A percentile compares a stretch with the other conserved stretches of the same genome.
Evolutionary conservation across 2,113 vertebrate species (phyloP).

Genomic region (Scophthalmus maximus): DNA sequence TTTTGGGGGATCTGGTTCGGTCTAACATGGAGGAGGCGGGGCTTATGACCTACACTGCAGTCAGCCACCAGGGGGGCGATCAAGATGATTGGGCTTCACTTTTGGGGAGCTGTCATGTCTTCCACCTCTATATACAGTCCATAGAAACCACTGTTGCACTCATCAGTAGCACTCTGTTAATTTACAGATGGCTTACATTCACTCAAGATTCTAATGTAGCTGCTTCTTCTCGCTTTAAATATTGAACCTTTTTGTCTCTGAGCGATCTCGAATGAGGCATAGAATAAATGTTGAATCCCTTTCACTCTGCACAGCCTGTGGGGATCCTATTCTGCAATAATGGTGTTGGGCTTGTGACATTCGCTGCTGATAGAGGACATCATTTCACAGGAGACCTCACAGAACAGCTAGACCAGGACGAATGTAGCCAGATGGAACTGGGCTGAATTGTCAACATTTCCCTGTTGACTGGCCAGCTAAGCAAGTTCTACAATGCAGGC

Average conservation of each 20-base stretch:
- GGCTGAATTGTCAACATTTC: slow-evolving; percentile 81
- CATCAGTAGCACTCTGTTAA: background rate
- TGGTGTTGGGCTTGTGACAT: slow-evolving; percentile 79
- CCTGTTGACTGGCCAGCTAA: slow-evolving; percentile 76
- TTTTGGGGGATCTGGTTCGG: no score
- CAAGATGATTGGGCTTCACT: no score
- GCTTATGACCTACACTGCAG: no score
- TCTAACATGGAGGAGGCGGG: no score
- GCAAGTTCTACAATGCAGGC: slow-evolving; percentile 75
- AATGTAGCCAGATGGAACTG: slow-evolving; percentile 78
- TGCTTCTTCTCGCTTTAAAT: slow-evolving; percentile 25
- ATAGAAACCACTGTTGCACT: no score
- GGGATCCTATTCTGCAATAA: slow-evolving; percentile 76
- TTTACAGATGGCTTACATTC: background rate
- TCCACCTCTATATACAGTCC: no score
- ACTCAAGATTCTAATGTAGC: background rate
- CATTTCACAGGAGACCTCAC: slow-evolving; percentile 85
- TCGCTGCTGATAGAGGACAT: slow-evolving; percentile 85
- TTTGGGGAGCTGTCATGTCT: no score
- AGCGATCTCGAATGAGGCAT: slow-evolving; percentile 1
- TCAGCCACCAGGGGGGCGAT: no score
- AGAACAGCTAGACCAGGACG: slow-evolving; percentile 78
- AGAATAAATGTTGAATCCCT: slow-evolving; percentile 40
- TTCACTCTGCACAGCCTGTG: slow-evolving; percentile 60
- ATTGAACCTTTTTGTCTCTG: slow-evolving; percentile 5